Conservation (phyloP, 2,888 invertebrate genomes). For the Sarcophaga subvicina region DNA sequence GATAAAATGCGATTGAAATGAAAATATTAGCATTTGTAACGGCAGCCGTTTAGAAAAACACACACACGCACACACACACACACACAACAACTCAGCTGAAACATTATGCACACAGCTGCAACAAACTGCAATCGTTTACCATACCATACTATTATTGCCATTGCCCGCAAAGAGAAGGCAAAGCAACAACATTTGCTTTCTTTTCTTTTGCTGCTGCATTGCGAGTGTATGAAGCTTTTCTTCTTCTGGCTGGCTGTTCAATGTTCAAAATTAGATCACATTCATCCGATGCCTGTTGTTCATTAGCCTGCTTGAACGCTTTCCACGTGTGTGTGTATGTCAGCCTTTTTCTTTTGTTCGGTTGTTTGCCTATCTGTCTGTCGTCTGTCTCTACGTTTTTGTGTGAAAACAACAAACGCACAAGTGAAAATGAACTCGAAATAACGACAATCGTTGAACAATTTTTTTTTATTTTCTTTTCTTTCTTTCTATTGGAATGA, state of each 20-base stretch:
- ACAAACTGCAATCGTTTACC: conserved; percentile 61
- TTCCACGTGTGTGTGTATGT: conserved; percentile 44
- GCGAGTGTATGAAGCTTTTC: conserved; percentile 49
- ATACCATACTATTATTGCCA: conserved; percentile 16
- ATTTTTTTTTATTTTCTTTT: conserved; percentile 43
- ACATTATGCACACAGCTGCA: conserved; percentile 6
- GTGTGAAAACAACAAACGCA: conserved; percentile 67
- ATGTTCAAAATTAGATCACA: conserved; percentile 62
- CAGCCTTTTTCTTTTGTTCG: neutral
- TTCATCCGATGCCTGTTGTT: conserved; percentile 15
- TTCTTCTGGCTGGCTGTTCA: conserved; percentile 1
- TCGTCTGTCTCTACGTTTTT: conserved; percentile 30
- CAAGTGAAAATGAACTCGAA: conserved; percentile 67
- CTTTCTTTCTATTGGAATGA: conserved; percentile 1
- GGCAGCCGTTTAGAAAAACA: conserved; percentile 67
- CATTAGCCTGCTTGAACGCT: conserved; percentile 17
- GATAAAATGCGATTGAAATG: conserved; percentile 15
- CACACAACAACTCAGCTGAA: conserved; percentile 3
- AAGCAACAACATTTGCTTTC: conserved; percentile 60
- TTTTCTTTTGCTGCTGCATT: conserved; percentile 56
- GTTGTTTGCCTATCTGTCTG: neutral
- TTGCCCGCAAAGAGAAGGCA: neutral
- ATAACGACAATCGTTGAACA: conserved; percentile 59
- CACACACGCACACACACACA: conserved; percentile 14
- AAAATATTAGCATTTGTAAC: conserved; percentile 69